Evolutionary conservation across 2,113 vertebrate genomes (phyloP).

Genomic region (Podiceps cristatus): DNA sequence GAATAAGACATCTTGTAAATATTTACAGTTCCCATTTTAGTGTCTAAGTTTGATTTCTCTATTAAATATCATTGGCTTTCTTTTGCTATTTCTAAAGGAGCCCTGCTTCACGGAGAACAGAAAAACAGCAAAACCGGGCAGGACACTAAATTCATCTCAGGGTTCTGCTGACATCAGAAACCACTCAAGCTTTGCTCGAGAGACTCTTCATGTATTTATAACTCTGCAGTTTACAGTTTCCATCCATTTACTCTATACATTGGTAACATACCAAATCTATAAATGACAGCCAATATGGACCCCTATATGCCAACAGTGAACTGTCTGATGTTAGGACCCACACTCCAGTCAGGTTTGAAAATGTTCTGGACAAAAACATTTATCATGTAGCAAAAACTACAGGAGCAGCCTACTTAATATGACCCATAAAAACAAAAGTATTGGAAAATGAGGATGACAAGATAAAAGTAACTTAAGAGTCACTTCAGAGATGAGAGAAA

Average conservation of each 20-base stretch:
- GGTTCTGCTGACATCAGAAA: constrained; percentile 27
- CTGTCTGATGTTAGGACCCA: background rate
- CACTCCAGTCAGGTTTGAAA: background rate
- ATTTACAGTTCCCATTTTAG: background rate
- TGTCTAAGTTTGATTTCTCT: background rate
- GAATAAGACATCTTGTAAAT: background rate
- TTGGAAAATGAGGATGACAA: background rate
- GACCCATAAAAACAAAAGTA: background rate
- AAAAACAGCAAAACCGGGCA: background rate
- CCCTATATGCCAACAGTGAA: background rate
- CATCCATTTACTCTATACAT: background rate
- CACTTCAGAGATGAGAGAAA: background rate
- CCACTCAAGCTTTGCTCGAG: background rate
- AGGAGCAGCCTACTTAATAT: background rate
- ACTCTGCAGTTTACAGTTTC: background rate
- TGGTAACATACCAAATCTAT: background rate
- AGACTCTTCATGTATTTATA: constrained; percentile 37
- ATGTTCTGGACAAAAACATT: background rate
- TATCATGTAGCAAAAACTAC: background rate
- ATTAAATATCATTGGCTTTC: background rate
- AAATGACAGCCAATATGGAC: background rate
- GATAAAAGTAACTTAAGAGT: background rate
- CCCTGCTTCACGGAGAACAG: background rate
- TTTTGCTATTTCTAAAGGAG: background rate
- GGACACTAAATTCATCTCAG: background rate